phyloP scores from a whole-genome alignment of 2,113 vertebrate species.

The Cyanistes caeruleus region DNA sequence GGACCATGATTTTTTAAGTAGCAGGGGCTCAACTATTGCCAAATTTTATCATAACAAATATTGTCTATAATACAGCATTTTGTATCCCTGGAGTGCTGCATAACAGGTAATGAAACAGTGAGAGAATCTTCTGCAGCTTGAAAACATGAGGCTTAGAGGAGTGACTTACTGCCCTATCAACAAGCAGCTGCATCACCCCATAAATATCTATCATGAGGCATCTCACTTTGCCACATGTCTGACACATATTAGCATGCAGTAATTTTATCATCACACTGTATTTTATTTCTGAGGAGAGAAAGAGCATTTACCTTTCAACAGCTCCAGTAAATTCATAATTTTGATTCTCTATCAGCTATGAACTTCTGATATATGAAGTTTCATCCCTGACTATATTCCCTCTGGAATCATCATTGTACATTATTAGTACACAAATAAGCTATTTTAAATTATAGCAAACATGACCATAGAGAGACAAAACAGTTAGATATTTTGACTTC shows the following conservation, averaged over 20 bases:
- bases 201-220: not conserved
- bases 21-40: not conserved
- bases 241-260: not conserved
- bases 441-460: not conserved
- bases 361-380: not conserved
- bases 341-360: not conserved
- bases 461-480: not conserved
- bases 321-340: not conserved
- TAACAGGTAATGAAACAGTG: not conserved
- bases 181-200: not conserved
- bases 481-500: not conserved
- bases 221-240: not conserved
- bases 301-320: not conserved
- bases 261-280: constrained; percentile 1
- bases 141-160: not conserved
- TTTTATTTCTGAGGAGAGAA: not conserved
- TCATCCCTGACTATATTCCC: not conserved
- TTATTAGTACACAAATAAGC: not conserved
- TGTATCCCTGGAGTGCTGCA: not conserved
- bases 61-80: not conserved
- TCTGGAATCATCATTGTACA: not conserved
- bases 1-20: not conserved
- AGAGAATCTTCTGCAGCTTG: not conserved
- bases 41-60: not conserved
- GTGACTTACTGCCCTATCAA: constrained; percentile 10